phyloP scores from a whole-genome alignment of 2,113 vertebrate species.

The Anguilla japonica region DNA sequence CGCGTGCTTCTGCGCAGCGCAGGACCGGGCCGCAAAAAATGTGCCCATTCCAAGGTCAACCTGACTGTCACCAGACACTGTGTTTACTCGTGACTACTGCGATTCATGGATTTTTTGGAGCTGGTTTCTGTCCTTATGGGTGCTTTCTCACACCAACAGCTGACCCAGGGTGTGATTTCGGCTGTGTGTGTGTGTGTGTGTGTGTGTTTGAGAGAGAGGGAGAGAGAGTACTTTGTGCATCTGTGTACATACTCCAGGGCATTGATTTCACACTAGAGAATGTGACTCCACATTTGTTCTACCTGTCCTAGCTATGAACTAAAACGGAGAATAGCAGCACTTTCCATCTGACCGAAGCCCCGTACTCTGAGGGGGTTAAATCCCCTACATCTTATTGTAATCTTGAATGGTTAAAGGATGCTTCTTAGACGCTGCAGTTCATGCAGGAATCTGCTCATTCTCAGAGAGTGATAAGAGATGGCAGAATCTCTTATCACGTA shows the following conservation, averaged over 20 bases:
- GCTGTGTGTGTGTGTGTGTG: neutral
- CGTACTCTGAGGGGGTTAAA: too few relatives aligned
- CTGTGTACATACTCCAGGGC: neutral
- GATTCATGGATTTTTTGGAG: conserved; percentile 3
- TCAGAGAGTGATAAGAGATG: too few relatives aligned
- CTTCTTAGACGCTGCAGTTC: too few relatives aligned
- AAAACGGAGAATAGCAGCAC: too few relatives aligned
- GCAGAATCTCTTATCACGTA: too few relatives aligned
- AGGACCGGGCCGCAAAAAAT: neutral
- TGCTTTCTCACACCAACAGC: conserved; percentile 10
- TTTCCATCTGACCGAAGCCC: too few relatives aligned
- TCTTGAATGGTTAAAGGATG: too few relatives aligned
- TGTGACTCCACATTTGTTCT: neutral
- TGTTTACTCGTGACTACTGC: neutral
- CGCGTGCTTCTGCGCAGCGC: neutral
- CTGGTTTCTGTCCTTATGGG: neutral
- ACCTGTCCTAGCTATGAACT: too few relatives aligned
- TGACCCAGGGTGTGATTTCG: neutral
- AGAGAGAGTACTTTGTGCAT: neutral
- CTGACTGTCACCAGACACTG: neutral
- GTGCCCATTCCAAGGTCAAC: conserved; percentile 3
- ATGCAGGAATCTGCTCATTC: neutral
- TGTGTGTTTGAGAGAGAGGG: neutral
- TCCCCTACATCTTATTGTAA: too few relatives aligned
- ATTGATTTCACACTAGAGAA: neutral